Evolutionary conservation across 2,797 vertebrate species (phyloP).

Genomic region (Agapornis canus): DNA sequence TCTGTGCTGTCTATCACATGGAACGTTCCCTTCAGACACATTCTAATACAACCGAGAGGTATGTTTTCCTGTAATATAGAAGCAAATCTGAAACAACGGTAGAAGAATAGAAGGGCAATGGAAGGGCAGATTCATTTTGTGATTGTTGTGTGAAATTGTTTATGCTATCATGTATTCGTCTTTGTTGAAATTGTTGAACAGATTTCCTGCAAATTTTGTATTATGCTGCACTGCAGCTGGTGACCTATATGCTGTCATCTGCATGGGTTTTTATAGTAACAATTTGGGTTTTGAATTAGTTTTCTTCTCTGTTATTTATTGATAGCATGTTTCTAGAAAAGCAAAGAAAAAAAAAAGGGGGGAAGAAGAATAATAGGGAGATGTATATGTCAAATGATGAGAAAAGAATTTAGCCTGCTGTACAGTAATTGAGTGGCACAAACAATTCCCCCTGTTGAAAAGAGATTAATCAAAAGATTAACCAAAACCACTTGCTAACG

Average conservation of each 20-base stretch:
- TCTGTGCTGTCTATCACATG: neutral
- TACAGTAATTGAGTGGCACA: conserved; percentile 47
- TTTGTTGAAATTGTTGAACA: conserved; percentile 30
- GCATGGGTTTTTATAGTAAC: neutral
- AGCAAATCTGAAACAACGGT: conserved; percentile 21
- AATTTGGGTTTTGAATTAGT: conserved; percentile 39
- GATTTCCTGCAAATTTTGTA: conserved; percentile 38
- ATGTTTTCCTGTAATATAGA: conserved; percentile 21
- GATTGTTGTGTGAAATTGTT: conserved; percentile 55
- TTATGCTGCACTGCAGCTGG: conserved; percentile 47
- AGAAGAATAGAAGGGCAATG: conserved; percentile 37
- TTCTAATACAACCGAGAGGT: neutral
- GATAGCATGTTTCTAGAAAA: conserved; percentile 45
- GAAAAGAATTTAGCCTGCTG: conserved; percentile 41
- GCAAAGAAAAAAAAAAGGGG: neutral
- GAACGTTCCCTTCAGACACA: neutral
- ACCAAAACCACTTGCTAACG: conserved; percentile 24
- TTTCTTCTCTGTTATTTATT: conserved; percentile 53
- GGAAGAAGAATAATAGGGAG: neutral
- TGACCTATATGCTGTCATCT: conserved; percentile 66
- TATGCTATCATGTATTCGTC: conserved; percentile 31
- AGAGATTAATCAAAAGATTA: conserved; percentile 69
- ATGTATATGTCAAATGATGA: conserved; percentile 42
- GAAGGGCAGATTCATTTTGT: conserved; percentile 55
- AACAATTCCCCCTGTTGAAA: conserved; percentile 47